Evolutionary conservation across 2,797 vertebrate genomes (phyloP), one percentile per base, ranked within the genome.

Genomic region (Siniperca obscura): DNA sequence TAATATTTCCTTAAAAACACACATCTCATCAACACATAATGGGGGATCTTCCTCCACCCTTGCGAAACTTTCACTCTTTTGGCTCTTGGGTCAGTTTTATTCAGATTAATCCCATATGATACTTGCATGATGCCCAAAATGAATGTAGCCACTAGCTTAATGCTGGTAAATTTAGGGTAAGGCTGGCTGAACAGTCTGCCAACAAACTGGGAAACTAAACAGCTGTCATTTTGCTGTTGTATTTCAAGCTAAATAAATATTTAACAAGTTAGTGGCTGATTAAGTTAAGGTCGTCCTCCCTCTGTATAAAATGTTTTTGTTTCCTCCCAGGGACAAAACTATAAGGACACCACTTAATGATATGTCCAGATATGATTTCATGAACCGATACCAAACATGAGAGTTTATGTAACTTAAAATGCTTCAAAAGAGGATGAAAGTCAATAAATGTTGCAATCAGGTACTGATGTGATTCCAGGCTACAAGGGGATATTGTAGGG

Each of bases 221-320:
- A 48, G 46, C 14, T 25, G 61, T 44, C 19, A 10, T 12, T 59
- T 53, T 5, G 7, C 0, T 48, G 27, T 55, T 66, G 16, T n/a
- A 40, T 55, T 75, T 53, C 10, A 71, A 40, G 7, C n/a, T 34
- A 52, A 81, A 44, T 68, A 27, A 79, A 68, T 76, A 74, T 69
- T 42, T 38, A 61, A 6, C 50, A 55, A 5, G 16, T 60, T 30
- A 67, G 22, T 5, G 46, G 13, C 14, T 25, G 16, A 65, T 56
- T 7, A 52, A 10, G 46, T 17, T 13, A 14, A 34, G 13, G 22
- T 56, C 50, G 80, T 65, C 74, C 71, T 68, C 38, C 25, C 56
- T 66, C 22, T 78, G 55, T 19, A 2, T n/a, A 76, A 69, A 12
- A 16, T 10, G 7, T 12, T 12, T 30, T 22, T 14, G n/a, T 46